phyloP scores from a whole-genome alignment of 2,888 invertebrate species.

The Euproctis similis region DNA sequence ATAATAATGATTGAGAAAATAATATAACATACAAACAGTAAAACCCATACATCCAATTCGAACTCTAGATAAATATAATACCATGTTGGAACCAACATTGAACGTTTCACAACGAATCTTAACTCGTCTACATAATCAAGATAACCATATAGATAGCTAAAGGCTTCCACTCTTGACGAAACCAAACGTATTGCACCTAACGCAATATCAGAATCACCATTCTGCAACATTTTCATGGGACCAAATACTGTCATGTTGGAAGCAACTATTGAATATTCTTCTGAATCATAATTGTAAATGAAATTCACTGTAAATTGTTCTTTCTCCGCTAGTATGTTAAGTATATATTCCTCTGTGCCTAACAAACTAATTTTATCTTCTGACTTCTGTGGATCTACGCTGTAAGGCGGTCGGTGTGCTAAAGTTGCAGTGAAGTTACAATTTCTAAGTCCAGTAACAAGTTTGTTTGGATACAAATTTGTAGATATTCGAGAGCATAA shows the following conservation, averaged over 20 bases:
- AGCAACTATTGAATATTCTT: conserved; percentile 8
- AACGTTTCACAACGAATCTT: conserved; percentile 24
- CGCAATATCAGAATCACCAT: conserved; percentile 13
- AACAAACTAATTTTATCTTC: conserved; percentile 6
- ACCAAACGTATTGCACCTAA: conserved; percentile 17
- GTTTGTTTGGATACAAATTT: conserved; percentile 28
- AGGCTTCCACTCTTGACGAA: conserved; percentile 11
- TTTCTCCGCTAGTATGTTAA: conserved; percentile 11
- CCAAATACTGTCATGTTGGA: conserved; percentile 6
- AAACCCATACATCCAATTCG: conserved; percentile 23
- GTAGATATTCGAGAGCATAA: conserved; percentile 21
- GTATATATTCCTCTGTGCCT: conserved; percentile 19
- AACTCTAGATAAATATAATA: conserved; percentile 30
- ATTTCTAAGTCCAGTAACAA: conserved; percentile 28
- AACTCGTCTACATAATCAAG: conserved; percentile 24
- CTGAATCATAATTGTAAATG: conserved; percentile 9
- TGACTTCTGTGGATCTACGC: conserved; percentile 20
- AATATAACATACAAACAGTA: conserved; percentile 18
- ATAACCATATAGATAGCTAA: conserved; percentile 19
- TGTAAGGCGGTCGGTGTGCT: conserved; percentile 24
- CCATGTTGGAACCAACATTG: conserved; percentile 18
- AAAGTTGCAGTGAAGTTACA: conserved; percentile 33
- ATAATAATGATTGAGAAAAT: conserved; percentile 19
- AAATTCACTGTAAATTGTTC: conserved; percentile 15
- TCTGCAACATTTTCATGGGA: conserved; percentile 12